A percentile compares a stretch with the other conserved stretches of the same genome.
Conservation (phyloP, 2,113 vertebrate genomes). For the Eidolon helvum region DNA sequence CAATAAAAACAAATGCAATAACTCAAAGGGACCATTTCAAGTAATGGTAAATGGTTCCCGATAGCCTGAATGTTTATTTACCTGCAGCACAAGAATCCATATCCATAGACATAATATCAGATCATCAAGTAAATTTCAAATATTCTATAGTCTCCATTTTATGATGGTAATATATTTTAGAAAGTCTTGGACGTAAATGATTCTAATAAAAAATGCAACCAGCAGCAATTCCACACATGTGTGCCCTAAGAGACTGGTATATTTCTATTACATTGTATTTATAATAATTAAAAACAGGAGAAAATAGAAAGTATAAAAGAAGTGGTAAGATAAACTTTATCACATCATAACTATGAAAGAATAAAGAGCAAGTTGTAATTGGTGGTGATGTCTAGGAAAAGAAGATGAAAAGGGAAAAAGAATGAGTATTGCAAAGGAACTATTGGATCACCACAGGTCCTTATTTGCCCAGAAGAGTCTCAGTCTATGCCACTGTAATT, state of each 20-base stretch:
- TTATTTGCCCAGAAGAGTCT: not conserved
- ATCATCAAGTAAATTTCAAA: slow-evolving; percentile 36
- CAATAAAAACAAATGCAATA: not conserved
- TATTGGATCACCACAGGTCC: not conserved
- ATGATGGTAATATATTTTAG: slow-evolving; percentile 33
- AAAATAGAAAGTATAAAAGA: not conserved
- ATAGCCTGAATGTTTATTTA: not conserved
- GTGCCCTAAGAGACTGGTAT: not conserved
- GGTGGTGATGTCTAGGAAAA: not conserved
- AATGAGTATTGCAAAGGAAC: not conserved
- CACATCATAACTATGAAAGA: not conserved
- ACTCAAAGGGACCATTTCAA: not conserved
- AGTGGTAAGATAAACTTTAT: not conserved
- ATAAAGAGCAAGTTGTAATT: not conserved
- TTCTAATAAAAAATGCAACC: not conserved
- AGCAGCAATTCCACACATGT: not conserved
- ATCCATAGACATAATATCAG: not conserved
- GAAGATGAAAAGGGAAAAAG: not conserved
- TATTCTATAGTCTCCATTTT: not conserved
- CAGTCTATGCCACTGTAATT: not conserved
- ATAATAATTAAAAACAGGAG: not conserved
- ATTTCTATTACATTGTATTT: not conserved
- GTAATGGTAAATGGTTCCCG: not conserved
- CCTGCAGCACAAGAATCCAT: not conserved
- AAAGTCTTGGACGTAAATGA: slow-evolving; percentile 4